These are phyloP conservation scores for Drosophila lini DNA, from an alignment of 1,140 invertebrate genomes.

Conservation along the genomic window DNA sequence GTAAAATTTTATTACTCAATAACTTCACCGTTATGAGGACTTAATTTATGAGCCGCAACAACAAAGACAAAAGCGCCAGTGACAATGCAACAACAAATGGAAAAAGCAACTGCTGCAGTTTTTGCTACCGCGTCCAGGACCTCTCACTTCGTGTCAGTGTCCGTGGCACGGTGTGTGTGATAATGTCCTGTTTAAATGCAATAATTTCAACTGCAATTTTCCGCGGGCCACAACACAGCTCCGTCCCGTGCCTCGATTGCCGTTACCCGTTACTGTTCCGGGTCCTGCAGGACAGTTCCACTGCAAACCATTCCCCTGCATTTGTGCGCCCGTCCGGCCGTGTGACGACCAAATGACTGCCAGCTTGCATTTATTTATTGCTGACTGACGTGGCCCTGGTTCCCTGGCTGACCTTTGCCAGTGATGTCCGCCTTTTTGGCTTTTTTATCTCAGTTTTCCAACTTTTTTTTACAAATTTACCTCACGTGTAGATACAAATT, in stretches of 20 bases:
- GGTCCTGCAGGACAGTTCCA: constrained; percentile 31
- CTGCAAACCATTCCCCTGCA: constrained; percentile 23
- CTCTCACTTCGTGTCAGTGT: constrained; percentile 35
- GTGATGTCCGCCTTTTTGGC: neutral
- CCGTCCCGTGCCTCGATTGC: constrained; percentile 13
- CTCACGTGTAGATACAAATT: neutral
- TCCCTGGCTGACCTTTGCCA: constrained; percentile 20
- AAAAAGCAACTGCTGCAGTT: constrained; percentile 78
- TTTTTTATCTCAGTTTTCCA: neutral
- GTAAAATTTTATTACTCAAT: constrained; percentile 83
- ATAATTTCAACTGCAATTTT: constrained; percentile 82
- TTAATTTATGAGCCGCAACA: constrained; percentile 79
- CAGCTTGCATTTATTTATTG: constrained; percentile 82
- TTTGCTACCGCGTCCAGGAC: constrained; percentile 54
- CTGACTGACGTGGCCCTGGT: constrained; percentile 75
- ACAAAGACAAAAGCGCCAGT: constrained; percentile 42
- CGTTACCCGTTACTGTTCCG: constrained; percentile 18
- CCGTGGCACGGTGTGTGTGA: constrained; percentile 50
- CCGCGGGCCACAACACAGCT: constrained; percentile 38
- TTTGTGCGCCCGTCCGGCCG: constrained; percentile 51
- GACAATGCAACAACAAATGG: constrained; percentile 64
- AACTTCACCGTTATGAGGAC: constrained; percentile 81
- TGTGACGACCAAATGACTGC: constrained; percentile 81
- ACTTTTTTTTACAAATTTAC: neutral
- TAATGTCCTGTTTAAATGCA: constrained; percentile 83